A percentile compares a stretch with the other conserved stretches of the same genome.
Conservation (phyloP, 2,888 invertebrate species). For the Pristionchus fissidentatus region DNA sequence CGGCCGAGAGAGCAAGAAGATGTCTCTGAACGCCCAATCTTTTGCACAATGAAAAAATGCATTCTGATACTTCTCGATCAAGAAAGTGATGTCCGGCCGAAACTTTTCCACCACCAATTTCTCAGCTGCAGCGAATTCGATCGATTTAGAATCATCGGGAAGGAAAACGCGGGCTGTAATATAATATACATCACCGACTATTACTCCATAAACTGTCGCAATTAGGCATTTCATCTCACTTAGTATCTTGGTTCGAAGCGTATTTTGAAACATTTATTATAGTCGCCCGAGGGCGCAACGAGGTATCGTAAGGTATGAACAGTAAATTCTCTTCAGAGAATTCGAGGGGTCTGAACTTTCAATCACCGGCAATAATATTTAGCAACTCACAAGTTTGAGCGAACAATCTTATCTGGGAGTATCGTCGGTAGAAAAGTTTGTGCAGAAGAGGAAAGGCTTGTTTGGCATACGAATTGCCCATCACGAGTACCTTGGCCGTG, state of each 20-base stretch:
- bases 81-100: constrained; percentile 22
- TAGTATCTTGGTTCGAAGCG: too few relatives aligned
- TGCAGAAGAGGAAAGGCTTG: constrained; percentile 28
- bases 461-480: constrained; percentile 47
- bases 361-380: too few relatives aligned
- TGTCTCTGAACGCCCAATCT: not conserved
- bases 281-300: too few relatives aligned
- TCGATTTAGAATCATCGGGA: not conserved
- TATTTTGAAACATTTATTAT: too few relatives aligned
- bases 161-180: constrained; percentile 22
- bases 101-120: constrained; percentile 23
- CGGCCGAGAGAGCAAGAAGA: not conserved
- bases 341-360: too few relatives aligned
- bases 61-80: constrained; percentile 27
- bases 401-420: constrained; percentile 31
- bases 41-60: not conserved
- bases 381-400: constrained; percentile 6
- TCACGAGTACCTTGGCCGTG: constrained; percentile 42
- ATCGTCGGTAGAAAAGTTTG: constrained; percentile 28
- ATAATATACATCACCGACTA: not conserved
- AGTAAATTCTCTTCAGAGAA: too few relatives aligned
- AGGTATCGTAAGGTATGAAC: too few relatives aligned
- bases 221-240: too few relatives aligned
- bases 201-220: too few relatives aligned
- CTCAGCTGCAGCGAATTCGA: not conserved